Evolutionary conservation across 2,797 vertebrate genomes (phyloP), one percentile per base, ranked within the genome.

Genomic region (Sphaeramia orbicularis): DNA sequence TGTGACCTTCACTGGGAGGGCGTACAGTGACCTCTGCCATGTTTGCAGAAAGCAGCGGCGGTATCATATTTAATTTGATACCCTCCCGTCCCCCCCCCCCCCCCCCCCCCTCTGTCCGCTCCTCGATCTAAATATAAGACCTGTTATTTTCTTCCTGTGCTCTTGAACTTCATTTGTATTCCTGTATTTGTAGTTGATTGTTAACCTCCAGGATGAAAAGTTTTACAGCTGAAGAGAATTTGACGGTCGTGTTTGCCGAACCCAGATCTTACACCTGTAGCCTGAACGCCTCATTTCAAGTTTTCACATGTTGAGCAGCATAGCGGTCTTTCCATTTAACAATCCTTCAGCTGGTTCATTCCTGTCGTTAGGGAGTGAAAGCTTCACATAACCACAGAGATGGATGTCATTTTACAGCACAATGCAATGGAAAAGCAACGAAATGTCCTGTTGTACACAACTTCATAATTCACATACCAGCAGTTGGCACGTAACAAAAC

Each of bases 1-100:
- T 65, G 56, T 87, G 82, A 89, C 89, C 86, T 90, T 90, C 82
- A 87, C 12, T 59, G 38, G 36, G 14, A 75, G 53, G 14, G 64
- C 50, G 51, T 13, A 9, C 13, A 6, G 1, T 74, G 57, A 84
- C 76, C 80, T 72, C 38, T 37, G 35, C 30, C 50, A 21, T 57
- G 64, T 57, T 54, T 56, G 1, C 4, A 43, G 30, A 61, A 66
- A 65, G 2, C 32, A 0, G 1, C 1, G 8, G 40, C 15, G 70
- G 7, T 14, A 49, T 48, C n/a, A 18, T 2, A 60, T 49, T 50
- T 54, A 2, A 71, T 65, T 66, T 43, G 0, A 67, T 30, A 19
- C 4, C n/a, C n/a, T n/a, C n/a, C n/a, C n/a, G n/a, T n/a, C n/a
- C n/a, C n/a, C n/a, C n/a, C n/a, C n/a, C n/a, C n/a, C n/a, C n/a